Conservation (phyloP, 1,140 invertebrate genomes). For the Glossosoma conforme region DNA sequence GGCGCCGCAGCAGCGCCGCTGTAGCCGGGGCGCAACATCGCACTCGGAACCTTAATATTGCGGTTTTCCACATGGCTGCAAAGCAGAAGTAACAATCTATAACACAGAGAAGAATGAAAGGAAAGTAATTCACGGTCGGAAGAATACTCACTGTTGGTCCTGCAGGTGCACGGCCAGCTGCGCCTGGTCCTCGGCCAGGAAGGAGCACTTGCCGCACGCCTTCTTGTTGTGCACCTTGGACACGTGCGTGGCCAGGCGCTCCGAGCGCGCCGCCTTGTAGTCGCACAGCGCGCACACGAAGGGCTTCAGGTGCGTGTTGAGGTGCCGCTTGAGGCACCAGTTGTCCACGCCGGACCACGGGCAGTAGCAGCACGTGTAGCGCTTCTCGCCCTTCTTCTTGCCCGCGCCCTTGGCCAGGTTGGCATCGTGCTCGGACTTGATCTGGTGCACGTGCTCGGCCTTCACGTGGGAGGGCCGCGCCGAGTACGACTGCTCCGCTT, state of each 20-base stretch:
- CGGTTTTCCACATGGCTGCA: conserved; percentile 46
- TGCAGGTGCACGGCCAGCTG: conserved; percentile 72
- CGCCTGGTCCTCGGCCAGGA: conserved; percentile 73
- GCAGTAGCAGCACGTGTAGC: conserved; percentile 82
- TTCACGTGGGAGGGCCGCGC: conserved; percentile 26
- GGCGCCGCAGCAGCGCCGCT: conserved; percentile 21
- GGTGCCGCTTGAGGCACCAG: conserved; percentile 86
- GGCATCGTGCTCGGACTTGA: conserved; percentile 27
- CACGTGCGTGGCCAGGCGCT: conserved; percentile 81
- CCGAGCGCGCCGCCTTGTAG: conserved; percentile 84
- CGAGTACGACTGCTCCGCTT: conserved; percentile 31
- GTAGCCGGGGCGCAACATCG: conserved; percentile 31
- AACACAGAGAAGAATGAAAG: not conserved
- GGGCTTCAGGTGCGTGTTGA: conserved; percentile 88
- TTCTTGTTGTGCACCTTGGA: conserved; percentile 87
- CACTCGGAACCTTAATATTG: conserved; percentile 44
- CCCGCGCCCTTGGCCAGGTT: conserved; percentile 13
- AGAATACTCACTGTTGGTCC: conserved; percentile 57
- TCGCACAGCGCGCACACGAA: conserved; percentile 85
- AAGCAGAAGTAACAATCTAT: conserved; percentile 12
- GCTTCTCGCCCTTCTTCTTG: conserved; percentile 52
- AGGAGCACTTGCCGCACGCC: conserved; percentile 81
- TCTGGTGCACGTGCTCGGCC: conserved; percentile 21
- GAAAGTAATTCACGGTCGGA: not conserved
- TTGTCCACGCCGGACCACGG: conserved; percentile 90